These are phyloP conservation scores for Drosophila murphyi DNA, from an alignment of 1,140 invertebrate genomes.

Conservation along the genomic window DNA sequence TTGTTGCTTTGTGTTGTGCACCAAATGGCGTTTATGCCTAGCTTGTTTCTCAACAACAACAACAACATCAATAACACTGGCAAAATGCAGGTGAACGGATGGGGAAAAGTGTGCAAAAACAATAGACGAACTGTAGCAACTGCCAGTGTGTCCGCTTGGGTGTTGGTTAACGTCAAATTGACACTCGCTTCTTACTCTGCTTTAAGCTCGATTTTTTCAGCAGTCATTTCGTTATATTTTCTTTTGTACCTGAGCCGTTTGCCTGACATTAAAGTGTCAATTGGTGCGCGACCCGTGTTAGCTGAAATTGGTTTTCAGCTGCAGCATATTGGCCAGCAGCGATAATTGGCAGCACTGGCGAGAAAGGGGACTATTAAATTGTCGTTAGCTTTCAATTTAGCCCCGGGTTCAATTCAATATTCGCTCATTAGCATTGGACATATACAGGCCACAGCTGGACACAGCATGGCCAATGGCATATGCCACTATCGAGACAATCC, in stretches of 20 bases:
- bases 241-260: background rate
- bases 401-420: conserved; percentile 40
- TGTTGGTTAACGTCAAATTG: conserved; percentile 36
- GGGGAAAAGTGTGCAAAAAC: conserved; percentile 28
- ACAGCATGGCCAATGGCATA: conserved; percentile 8
- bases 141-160: conserved; percentile 12
- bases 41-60: conserved; percentile 25
- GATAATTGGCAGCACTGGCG: conserved; percentile 28
- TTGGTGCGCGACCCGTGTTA: background rate
- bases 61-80: background rate
- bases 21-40: conserved; percentile 44
- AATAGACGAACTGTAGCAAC: background rate
- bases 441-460: conserved; percentile 38
- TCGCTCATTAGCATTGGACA: conserved; percentile 66
- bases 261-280: conserved; percentile 37
- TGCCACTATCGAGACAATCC: background rate
- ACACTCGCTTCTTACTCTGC: background rate
- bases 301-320: background rate
- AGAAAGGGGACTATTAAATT: conserved; percentile 56
- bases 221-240: background rate
- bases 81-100: conserved; percentile 22
- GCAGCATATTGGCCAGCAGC: conserved; percentile 27
- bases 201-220: background rate
- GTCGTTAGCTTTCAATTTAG: conserved; percentile 72
- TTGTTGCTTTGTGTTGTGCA: conserved; percentile 33